These are phyloP conservation scores for Sturnus vulgaris DNA, from an alignment of 2,113 vertebrate genomes.

Conservation along the genomic window DNA sequence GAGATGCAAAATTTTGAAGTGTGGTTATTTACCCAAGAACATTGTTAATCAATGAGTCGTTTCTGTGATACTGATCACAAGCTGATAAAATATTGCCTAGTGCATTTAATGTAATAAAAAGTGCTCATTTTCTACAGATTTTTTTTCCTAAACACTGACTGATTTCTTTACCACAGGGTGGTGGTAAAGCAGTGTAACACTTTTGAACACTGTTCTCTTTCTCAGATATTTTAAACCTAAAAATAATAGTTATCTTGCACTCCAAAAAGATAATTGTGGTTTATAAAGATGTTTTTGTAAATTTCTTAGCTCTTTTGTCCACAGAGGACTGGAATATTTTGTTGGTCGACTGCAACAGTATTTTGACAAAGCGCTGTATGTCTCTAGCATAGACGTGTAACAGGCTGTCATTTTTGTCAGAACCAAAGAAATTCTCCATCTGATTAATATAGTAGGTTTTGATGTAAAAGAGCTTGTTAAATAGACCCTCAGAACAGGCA, in stretches of 20 bases:
- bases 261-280: not conserved
- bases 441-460: not conserved
- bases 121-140: not conserved
- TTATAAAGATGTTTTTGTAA: not conserved
- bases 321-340: not conserved
- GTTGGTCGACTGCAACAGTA: not conserved
- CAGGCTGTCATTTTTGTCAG: not conserved
- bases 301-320: not conserved
- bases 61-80: not conserved
- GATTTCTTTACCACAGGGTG: not conserved
- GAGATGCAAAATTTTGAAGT: not conserved
- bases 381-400: not conserved
- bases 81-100: not conserved
- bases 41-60: not conserved
- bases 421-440: not conserved
- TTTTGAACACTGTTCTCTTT: not conserved
- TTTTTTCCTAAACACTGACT: not conserved
- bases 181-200: not conserved
- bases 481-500: not conserved
- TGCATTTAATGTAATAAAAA: not conserved
- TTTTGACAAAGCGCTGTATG: not conserved
- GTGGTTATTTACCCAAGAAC: not conserved
- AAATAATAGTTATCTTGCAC: not conserved
- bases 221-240: not conserved
- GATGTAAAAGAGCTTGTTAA: not conserved